These are phyloP conservation scores for Aselliscus stoliczkanus DNA, from an alignment of 2,797 vertebrate genomes.

Conservation along the genomic window DNA sequence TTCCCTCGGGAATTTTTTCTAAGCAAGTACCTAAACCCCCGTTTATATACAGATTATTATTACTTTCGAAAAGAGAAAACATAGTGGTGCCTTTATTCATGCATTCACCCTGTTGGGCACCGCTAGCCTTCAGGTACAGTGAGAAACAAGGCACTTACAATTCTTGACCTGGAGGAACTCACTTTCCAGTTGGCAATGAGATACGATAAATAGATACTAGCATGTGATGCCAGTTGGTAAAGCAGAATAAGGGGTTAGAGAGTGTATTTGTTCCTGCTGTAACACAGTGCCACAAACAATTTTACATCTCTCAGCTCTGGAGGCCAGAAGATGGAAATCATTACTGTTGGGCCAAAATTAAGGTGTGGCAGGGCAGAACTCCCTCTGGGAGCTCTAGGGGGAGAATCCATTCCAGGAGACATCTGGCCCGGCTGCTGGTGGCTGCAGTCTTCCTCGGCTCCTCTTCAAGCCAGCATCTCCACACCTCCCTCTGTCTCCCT, in stretches of 20 bases:
- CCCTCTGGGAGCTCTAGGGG: neutral
- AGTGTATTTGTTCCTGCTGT: neutral
- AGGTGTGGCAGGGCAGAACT: fast-evolving
- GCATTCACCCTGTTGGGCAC: neutral
- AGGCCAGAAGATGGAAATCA: neutral
- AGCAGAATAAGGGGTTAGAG: neutral
- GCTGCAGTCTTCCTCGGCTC: neutral
- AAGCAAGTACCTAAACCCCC: neutral
- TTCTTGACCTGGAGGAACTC: neutral
- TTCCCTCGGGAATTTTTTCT: neutral
- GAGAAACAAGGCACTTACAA: neutral
- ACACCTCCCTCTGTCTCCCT: neutral
- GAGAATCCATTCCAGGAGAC: neutral
- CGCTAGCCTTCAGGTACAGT: too few species aligned
- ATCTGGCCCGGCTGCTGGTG: neutral
- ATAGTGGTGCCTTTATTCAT: neutral
- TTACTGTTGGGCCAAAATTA: neutral
- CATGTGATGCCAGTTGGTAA: fast-evolving
- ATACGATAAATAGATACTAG: too few species aligned
- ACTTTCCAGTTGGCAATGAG: neutral
- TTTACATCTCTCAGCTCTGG: neutral
- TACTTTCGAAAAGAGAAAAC: neutral
- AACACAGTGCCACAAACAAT: neutral
- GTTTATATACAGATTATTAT: neutral
- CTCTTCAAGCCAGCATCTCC: neutral